phyloP scores from a whole-genome alignment of 1,140 invertebrate species.

The Hyposmocoma kahamanoa region DNA sequence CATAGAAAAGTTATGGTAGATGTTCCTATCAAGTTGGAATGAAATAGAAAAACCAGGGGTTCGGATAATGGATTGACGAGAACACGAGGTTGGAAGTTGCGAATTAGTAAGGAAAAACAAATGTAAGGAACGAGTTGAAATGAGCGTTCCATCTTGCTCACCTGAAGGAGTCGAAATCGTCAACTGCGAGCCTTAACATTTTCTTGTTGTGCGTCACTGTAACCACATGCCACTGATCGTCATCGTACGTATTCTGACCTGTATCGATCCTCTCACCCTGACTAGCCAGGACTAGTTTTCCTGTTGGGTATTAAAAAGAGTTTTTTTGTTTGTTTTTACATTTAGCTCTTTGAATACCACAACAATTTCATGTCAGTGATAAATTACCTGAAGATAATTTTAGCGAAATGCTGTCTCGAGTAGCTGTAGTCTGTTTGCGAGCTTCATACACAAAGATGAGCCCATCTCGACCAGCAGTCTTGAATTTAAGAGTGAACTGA shows the following conservation, averaged over 20 bases:
- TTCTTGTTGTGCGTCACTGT: conserved; percentile 83
- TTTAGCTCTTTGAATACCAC: background rate
- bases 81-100: no score
- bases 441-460: conserved; percentile 78
- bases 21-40: no score
- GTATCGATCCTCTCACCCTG: conserved; percentile 77
- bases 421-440: conserved; percentile 43
- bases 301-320: no score
- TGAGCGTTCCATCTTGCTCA: no score
- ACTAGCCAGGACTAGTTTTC: conserved; percentile 76
- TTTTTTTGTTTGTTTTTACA: no score
- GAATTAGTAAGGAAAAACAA: no score
- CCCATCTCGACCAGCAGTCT: conserved; percentile 84
- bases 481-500: conserved; percentile 92
- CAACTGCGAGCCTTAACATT: conserved; percentile 84
- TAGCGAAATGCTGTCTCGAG: conserved; percentile 50
- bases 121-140: no score
- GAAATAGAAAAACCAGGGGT: no score
- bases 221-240: conserved; percentile 95
- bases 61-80: no score
- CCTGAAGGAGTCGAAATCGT: conserved; percentile 84
- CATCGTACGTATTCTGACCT: conserved; percentile 82
- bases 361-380: background rate
- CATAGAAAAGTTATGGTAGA: no score
- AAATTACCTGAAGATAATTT: conserved; percentile 44